phyloP scores from a whole-genome alignment of 2,888 invertebrate genomes.

The Temnothorax rugatulus region DNA sequence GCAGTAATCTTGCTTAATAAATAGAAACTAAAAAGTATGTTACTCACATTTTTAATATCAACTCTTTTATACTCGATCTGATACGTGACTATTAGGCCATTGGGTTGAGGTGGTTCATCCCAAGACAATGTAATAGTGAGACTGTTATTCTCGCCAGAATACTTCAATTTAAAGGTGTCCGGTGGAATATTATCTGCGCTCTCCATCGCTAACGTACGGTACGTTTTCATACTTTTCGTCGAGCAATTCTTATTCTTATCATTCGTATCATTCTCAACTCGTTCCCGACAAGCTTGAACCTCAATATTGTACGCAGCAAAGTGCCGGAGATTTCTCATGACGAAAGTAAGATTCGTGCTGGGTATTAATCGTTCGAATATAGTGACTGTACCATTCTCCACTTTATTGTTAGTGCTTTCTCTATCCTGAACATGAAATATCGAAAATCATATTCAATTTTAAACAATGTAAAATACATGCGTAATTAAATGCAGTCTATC shows the following conservation, averaged over 20 bases:
- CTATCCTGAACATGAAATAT: constrained; percentile 62
- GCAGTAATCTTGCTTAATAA: not conserved
- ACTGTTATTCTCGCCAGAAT: constrained; percentile 82
- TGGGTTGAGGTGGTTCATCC: constrained; percentile 94
- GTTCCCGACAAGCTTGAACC: constrained; percentile 92
- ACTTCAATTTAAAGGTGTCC: constrained; percentile 76
- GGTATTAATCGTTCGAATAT: constrained; percentile 77
- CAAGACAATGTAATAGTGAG: constrained; percentile 91
- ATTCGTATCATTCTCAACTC: constrained; percentile 86
- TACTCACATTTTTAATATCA: constrained; percentile 89
- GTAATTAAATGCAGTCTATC: not conserved
- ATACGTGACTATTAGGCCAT: constrained; percentile 95
- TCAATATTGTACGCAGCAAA: constrained; percentile 92
- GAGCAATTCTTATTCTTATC: constrained; percentile 87
- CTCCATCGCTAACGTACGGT: constrained; percentile 86
- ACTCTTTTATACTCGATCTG: constrained; percentile 91
- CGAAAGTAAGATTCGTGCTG: constrained; percentile 84
- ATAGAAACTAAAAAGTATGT: not conserved
- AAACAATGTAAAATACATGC: constrained; percentile 8
- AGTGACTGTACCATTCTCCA: constrained; percentile 72
- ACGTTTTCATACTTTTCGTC: constrained; percentile 85
- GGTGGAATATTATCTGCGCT: constrained; percentile 83
- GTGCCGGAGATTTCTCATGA: constrained; percentile 90
- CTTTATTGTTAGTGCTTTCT: constrained; percentile 60
- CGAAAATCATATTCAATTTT: not conserved